Evolutionary conservation across 2,888 invertebrate genomes (phyloP), one percentile per base, ranked within the genome.

Genomic region (Drosophila neotestacea): DNA sequence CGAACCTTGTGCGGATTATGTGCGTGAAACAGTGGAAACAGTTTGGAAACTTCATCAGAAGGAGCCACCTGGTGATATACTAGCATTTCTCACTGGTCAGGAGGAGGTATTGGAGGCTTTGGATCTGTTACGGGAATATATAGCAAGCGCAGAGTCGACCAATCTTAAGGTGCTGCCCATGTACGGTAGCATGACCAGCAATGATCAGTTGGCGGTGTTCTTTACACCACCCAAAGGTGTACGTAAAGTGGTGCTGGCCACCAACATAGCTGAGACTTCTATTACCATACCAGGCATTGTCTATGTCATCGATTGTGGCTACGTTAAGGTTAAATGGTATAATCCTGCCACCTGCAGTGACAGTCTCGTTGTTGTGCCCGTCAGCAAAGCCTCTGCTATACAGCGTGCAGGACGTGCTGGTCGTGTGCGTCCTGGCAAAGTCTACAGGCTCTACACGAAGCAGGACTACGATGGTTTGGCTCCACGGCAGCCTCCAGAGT

Each of bases 251-350:
- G 95, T 99, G 0, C 93, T 99, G 4, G 97, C 99, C 0, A 99
- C 99, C 0, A 99, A 99, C 90, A 97, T 99, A 58, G 99, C 99
- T 0, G 99, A 99, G 93, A 97, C 99, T 0, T 98, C 98, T 1
- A 95, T 99, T 16, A 99, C 99, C 0, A 98, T 99, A 87, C 96
- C 96, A 4, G 98, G 98, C 28, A 95, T 99, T 73, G 96, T 96
- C 34, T 98, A 98, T 92, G 98, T 99, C 58, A 95, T 99, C 60
- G 99, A 99, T 92, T 95, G 97, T 91, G 99, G 99, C 1, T 99
- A 98, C 93, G 98, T 98, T 54, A 99, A 99, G 93, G 92, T 98
- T 80, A 96, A 97, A 22, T 98, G 97, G 94, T 98, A 96, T 91
- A 97, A 98, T 85, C 95, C 96, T 0, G 94, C 95, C 4, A 95